Percentiles rank a stretch among this genome's conserved stretches.
Evolutionary conservation across 2,113 vertebrate species (phyloP).

Genomic region (Oreochromis spilurus): DNA sequence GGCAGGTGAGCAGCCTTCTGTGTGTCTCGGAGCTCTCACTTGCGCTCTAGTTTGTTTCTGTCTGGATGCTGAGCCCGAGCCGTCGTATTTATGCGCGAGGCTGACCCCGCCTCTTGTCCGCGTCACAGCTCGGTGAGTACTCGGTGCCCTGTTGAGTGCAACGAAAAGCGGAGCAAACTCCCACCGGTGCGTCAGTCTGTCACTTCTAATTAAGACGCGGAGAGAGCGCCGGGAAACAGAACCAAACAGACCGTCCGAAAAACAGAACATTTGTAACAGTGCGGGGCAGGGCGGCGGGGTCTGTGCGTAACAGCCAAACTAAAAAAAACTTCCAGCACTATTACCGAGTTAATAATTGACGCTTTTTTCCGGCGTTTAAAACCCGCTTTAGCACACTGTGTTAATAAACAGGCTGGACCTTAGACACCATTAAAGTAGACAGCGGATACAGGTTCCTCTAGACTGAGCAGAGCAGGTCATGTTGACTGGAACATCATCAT

Average conservation of each 20-base stretch:
- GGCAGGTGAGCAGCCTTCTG: neutral
- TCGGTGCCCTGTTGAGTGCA: neutral
- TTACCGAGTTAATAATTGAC: constrained; percentile 4
- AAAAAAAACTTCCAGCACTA: neutral
- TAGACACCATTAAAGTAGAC: neutral
- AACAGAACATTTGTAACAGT: neutral
- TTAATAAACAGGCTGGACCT: neutral
- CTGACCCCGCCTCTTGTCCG: neutral
- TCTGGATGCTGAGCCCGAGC: neutral
- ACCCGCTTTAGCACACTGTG: neutral
- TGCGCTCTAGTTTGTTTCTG: neutral
- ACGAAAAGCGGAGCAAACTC: constrained; percentile 9
- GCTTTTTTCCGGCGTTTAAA: neutral
- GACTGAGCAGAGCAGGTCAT: neutral
- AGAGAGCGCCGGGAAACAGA: neutral
- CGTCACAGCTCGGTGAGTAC: constrained; percentile 48
- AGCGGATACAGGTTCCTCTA: neutral
- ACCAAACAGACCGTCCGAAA: neutral
- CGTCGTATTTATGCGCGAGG: constrained; percentile 16
- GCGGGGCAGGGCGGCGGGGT: too few species aligned
- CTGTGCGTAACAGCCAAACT: neutral
- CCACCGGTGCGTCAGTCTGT: constrained; percentile 41
- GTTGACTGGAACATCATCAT: neutral
- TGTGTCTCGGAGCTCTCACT: neutral
- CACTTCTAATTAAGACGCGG: neutral